phyloP scores from a whole-genome alignment of 2,888 invertebrate species.

The Itoplectis maculator region DNA sequence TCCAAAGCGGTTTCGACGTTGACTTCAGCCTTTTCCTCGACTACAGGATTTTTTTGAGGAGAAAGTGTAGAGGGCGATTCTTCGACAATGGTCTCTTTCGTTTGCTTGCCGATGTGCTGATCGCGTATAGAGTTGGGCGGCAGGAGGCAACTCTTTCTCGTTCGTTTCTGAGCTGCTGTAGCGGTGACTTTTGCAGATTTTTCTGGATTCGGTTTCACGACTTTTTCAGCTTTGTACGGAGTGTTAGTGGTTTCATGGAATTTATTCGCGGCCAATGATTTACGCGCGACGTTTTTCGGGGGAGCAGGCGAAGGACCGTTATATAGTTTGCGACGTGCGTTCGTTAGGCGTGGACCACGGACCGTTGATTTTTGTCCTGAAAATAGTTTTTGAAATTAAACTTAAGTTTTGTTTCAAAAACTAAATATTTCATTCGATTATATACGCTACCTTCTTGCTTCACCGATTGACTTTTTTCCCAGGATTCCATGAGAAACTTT shows the following conservation, averaged over 20 bases:
- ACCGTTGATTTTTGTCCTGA: background rate
- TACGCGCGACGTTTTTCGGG: background rate
- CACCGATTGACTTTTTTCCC: constrained; percentile 47
- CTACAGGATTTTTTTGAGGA: background rate
- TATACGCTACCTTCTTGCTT: constrained; percentile 30
- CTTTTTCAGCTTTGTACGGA: background rate
- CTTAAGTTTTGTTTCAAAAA: background rate
- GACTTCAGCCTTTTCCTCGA: background rate
- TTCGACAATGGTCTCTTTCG: constrained; percentile 30
- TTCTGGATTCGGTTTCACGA: background rate
- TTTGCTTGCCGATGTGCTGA: constrained; percentile 5
- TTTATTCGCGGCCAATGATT: background rate
- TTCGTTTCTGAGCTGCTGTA: background rate
- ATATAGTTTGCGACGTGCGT: constrained; percentile 53
- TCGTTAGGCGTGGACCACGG: background rate
- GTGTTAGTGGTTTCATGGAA: background rate
- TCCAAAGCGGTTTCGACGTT: background rate
- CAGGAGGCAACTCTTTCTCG: constrained; percentile 42
- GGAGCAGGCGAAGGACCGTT: constrained; percentile 11
- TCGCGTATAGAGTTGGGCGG: constrained; percentile 54
- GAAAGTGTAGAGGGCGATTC: constrained; percentile 2
- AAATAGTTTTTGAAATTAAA: background rate
- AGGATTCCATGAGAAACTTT: constrained; percentile 42
- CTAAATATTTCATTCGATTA: background rate
- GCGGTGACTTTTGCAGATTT: constrained; percentile 15